Evolutionary conservation across 2,797 vertebrate species (phyloP).

Genomic region (Enteromius viviparus): DNA sequence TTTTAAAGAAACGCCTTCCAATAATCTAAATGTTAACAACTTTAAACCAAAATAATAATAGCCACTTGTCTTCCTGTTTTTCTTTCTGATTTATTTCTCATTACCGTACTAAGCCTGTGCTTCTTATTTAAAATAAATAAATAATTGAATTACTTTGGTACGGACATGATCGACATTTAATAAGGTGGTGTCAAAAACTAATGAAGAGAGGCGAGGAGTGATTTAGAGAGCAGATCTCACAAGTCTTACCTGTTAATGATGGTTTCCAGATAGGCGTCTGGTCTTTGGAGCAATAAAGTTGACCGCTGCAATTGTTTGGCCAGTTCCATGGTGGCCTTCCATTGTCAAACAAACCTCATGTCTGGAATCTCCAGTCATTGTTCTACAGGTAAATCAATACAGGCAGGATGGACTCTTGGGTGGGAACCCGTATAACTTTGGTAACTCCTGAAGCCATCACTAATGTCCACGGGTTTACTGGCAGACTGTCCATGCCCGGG

Average conservation of each 20-base stretch:
- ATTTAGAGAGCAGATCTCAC: conserved; percentile 10
- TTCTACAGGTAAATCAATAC: conserved; percentile 77
- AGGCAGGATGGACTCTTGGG: conserved; percentile 81
- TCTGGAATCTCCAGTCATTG: conserved; percentile 78
- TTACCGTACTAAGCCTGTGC: neutral
- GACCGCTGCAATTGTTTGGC: conserved; percentile 84
- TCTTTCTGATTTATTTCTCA: too few relatives aligned
- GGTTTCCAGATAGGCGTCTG: conserved; percentile 88
- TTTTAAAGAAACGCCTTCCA: neutral
- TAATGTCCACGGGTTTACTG: conserved; percentile 82
- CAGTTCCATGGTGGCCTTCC: conserved; percentile 85
- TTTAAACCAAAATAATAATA: neutral
- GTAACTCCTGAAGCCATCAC: conserved; percentile 82
- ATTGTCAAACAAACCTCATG: conserved; percentile 82
- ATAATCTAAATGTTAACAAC: neutral
- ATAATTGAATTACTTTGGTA: neutral
- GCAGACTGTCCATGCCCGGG: conserved; percentile 74
- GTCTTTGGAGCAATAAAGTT: conserved; percentile 84
- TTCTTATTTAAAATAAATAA: neutral
- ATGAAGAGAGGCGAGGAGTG: neutral
- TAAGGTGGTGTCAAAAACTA: neutral
- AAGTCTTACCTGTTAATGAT: conserved; percentile 80
- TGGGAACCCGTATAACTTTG: conserved; percentile 81
- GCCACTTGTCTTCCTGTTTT: neutral
- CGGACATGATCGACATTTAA: neutral